Percentiles rank a stretch among this genome's conserved stretches.
Evolutionary conservation across 2,888 invertebrate genomes (phyloP).

Genomic region (Eurytoma adleriae): DNA sequence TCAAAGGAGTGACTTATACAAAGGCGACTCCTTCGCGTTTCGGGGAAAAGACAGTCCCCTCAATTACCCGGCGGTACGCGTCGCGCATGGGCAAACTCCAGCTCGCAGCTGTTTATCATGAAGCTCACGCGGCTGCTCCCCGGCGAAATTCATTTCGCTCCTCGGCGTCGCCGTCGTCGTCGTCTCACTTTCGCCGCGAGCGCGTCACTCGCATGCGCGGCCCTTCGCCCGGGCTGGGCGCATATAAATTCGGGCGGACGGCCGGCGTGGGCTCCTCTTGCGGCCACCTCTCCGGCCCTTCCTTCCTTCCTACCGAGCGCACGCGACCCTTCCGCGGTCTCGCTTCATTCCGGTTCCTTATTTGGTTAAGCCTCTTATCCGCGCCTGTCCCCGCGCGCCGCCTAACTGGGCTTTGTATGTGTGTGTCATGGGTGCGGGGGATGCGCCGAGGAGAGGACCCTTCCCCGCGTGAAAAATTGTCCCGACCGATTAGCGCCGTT

Average conservation of each 20-base stretch:
- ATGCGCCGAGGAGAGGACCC: not conserved
- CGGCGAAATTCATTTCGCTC: not conserved
- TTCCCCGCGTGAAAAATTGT: not conserved
- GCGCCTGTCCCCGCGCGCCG: slow-evolving; percentile 3
- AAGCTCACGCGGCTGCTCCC: not conserved
- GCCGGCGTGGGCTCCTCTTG: slow-evolving; percentile 17
- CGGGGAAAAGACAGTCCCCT: too few relatives aligned
- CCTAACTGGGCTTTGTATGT: not conserved
- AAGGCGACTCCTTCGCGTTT: too few relatives aligned
- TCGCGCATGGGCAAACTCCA: not conserved
- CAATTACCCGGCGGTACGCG: not conserved
- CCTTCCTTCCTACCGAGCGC: slow-evolving; percentile 4
- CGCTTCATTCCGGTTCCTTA: slow-evolving; percentile 51
- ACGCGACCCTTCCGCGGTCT: slow-evolving; percentile 9
- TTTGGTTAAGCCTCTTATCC: slow-evolving; percentile 56
- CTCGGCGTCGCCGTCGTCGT: not conserved
- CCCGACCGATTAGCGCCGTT: not conserved
- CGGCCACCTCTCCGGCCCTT: not conserved
- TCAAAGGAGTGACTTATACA: too few relatives aligned
- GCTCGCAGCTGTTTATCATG: slow-evolving; percentile 7
- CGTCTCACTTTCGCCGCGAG: slow-evolving; percentile 12
- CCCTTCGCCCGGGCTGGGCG: not conserved
- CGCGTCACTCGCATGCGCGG: slow-evolving; percentile 11
- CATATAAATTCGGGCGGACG: slow-evolving; percentile 28
- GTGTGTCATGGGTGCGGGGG: not conserved